Base-by-base conservation (phyloP, 1,140 invertebrate species). In the Hylyphantes graminicola region DNA sequence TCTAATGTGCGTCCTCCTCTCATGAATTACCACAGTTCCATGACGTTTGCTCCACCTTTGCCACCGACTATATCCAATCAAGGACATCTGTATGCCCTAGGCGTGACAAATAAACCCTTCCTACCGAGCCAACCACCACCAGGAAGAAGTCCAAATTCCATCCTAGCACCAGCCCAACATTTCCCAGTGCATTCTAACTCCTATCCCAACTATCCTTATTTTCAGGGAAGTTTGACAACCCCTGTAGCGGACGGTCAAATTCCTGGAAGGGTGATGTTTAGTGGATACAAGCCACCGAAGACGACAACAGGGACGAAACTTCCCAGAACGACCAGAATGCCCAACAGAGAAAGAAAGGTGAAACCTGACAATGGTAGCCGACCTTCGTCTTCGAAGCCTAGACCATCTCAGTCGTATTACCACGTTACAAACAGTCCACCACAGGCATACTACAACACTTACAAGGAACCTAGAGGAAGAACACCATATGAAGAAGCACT, bases 201-300 rank as follows among this genome's bases (percentile, higher is more conserved):
- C 15, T 83, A 83, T 57, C 80, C 80, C 51, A 83, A 83, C 65
- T 83, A 65, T 50, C 80, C 70, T 0, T 83, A 83, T 15, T 83
- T 83, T 50, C 80, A 82, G 65, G 70, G 80, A 19, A 61, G 70
- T 9, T 73, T 65, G 9, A 75, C 80, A 17, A 83, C 80, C 11
- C 70, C 80, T 54, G 35, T 83, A 67, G 21, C 80, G 17, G 13
- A 75, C 17, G 80, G 75, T 15, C 72, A 50, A 6, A 72, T 75
- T 48, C 55, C 68, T 54, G 80, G 80, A 4, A 74, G 80, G 17
- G 13, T 85, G 8, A 85, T 85, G 82, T 77, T 76, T 9, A 85
- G 82, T 19, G 82, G 82, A 13, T 85, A 85, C 10, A 85, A 85
- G 19, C 82, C 82, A 0, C 82, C 82, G 17, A 85, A 83, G 75